Evolutionary conservation across 2,888 invertebrate genomes (phyloP).

Genomic region (Synanthedon formicaeformis): DNA sequence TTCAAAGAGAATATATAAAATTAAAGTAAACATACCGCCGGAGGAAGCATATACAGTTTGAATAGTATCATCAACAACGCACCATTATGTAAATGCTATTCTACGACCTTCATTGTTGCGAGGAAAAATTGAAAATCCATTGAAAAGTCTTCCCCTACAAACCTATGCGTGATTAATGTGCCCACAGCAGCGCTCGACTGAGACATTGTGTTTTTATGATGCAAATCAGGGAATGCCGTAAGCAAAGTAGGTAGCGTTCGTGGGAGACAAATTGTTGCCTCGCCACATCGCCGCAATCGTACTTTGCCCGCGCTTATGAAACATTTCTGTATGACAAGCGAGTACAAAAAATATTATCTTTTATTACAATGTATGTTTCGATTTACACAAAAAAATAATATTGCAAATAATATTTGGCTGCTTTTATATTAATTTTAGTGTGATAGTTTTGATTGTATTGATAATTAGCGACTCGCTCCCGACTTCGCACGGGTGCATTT

Average conservation of each 20-base stretch:
- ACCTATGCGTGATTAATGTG: conserved; percentile 12
- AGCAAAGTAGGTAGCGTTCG: not conserved
- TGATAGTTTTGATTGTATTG: no score
- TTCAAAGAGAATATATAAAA: no score
- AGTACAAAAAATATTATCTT: no score
- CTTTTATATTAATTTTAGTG: no score
- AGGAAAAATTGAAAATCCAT: conserved; percentile 8
- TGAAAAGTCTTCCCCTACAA: conserved; percentile 5
- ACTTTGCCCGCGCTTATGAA: conserved; percentile 5
- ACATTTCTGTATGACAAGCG: not conserved
- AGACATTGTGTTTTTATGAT: conserved; percentile 15
- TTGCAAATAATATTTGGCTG: no score
- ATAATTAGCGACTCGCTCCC: no score
- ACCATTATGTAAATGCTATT: conserved; percentile 4
- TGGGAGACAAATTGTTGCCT: conserved; percentile 16
- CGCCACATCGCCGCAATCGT: conserved; percentile 6
- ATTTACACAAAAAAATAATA: no score
- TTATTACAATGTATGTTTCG: no score
- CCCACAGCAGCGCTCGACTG: conserved; percentile 4
- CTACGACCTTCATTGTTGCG: conserved; percentile 3
- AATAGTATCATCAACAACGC: conserved; percentile 1
- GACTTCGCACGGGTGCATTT: no score
- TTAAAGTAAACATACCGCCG: not conserved
- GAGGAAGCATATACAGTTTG: not conserved
- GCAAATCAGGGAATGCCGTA: conserved; percentile 11